Conservation (phyloP, 1,140 invertebrate species). For the Mya arenaria region DNA sequence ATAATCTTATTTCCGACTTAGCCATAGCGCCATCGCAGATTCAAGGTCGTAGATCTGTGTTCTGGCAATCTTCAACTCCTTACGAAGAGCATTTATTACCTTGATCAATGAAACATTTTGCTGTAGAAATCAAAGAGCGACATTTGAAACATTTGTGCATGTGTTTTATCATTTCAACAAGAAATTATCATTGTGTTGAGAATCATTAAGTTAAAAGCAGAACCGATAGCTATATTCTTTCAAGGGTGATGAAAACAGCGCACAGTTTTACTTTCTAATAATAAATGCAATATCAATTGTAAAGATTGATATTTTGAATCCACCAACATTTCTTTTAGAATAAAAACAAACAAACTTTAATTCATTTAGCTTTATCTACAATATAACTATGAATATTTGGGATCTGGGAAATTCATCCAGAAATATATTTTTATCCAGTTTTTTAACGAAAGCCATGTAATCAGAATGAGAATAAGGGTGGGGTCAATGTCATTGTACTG, state of each 20-base stretch:
- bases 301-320: neutral
- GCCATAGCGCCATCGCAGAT: conserved; percentile 85
- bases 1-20: conserved; percentile 83
- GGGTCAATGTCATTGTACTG: too few relatives aligned
- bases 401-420: too few relatives aligned
- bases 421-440: too few relatives aligned
- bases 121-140: conserved; percentile 79
- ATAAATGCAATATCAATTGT: neutral
- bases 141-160: neutral
- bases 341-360: too few relatives aligned
- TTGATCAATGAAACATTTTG: conserved; percentile 89
- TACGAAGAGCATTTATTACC: conserved; percentile 88
- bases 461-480: too few relatives aligned
- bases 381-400: too few relatives aligned
- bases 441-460: too few relatives aligned
- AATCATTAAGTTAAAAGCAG: too few relatives aligned
- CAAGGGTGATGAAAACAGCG: neutral
- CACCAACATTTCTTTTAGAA: too few relatives aligned
- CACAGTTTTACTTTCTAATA: neutral
- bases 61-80: conserved; percentile 86
- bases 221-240: neutral
- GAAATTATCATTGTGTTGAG: too few relatives aligned
- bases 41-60: conserved; percentile 87
- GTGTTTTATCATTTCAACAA: neutral
- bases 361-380: too few relatives aligned